Conservation (phyloP, 1,140 invertebrate genomes). For the Colletes latitarsis region DNA sequence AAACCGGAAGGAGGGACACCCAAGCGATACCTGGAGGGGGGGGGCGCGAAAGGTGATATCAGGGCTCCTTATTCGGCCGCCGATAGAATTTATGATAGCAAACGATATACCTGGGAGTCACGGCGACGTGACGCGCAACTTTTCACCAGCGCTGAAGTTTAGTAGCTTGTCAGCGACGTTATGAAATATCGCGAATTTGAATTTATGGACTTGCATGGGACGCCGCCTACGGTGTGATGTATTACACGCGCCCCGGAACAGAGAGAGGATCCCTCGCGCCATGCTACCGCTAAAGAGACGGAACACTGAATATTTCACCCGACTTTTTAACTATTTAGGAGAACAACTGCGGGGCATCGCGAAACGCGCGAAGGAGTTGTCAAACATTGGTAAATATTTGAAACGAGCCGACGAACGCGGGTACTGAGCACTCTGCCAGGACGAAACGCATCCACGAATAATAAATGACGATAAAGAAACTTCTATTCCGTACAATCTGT, state of each 20-base stretch:
- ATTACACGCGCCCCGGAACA: not conserved
- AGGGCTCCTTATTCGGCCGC: slow-evolving; percentile 24
- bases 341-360: not conserved
- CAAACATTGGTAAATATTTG: not conserved
- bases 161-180: slow-evolving; percentile 14
- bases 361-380: not conserved
- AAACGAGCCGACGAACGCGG: no score
- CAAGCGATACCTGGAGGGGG: not conserved
- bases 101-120: not conserved
- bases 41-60: slow-evolving; percentile 31
- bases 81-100: slow-evolving; percentile 41
- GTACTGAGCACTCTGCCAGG: no score
- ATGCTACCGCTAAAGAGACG: not conserved
- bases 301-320: slow-evolving; percentile 1
- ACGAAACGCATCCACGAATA: no score
- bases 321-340: not conserved
- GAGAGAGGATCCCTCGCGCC: not conserved
- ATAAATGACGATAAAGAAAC: no score
- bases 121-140: slow-evolving; percentile 22
- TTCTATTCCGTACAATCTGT: no score
- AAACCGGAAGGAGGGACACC: slow-evolving; percentile 11
- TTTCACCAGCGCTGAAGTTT: slow-evolving; percentile 34
- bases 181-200: slow-evolving; percentile 42
- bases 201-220: slow-evolving; percentile 28
- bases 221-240: not conserved